A percentile compares a stretch with the other conserved stretches of the same genome.
Conservation (phyloP, 2,888 invertebrate species). For the Keiferia lycopersicella region DNA sequence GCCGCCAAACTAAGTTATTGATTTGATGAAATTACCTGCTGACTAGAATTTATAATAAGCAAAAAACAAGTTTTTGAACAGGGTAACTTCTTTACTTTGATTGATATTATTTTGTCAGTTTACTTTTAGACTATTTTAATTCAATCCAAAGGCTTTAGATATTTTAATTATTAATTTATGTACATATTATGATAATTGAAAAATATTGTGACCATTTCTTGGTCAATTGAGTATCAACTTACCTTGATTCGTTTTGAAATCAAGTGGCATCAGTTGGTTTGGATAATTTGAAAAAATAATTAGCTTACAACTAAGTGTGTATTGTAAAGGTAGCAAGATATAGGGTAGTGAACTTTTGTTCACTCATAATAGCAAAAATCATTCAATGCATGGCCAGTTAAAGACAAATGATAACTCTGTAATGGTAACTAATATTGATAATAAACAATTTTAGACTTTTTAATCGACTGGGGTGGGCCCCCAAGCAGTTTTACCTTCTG, state of each 20-base stretch:
- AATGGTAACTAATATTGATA: slow-evolving; percentile 10
- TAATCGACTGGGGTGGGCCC: too few relatives aligned
- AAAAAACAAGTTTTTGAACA: not conserved
- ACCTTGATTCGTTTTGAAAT: slow-evolving; percentile 21
- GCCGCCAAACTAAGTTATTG: not conserved
- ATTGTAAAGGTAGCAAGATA: not conserved
- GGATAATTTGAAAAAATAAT: slow-evolving; percentile 24
- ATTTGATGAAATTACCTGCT: not conserved
- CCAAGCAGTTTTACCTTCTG: too few relatives aligned
- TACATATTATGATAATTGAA: not conserved
- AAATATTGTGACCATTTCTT: not conserved
- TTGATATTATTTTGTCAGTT: not conserved
- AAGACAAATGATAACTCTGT: not conserved
- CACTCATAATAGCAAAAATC: not conserved
- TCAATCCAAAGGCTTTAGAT: too few relatives aligned
- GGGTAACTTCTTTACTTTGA: not conserved
- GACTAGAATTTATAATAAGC: not conserved
- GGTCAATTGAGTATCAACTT: slow-evolving; percentile 11
- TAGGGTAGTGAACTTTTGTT: not conserved
- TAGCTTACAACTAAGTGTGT: slow-evolving; percentile 24
- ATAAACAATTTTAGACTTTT: not conserved
- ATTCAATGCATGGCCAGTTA: slow-evolving; percentile 12
- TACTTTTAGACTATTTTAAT: not conserved
- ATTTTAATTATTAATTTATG: not conserved
- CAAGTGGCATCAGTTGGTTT: slow-evolving; percentile 22